Evolutionary conservation across 2,888 invertebrate species (phyloP), one percentile per base, ranked within the genome.

Genomic region (Acleris sparsana): DNA sequence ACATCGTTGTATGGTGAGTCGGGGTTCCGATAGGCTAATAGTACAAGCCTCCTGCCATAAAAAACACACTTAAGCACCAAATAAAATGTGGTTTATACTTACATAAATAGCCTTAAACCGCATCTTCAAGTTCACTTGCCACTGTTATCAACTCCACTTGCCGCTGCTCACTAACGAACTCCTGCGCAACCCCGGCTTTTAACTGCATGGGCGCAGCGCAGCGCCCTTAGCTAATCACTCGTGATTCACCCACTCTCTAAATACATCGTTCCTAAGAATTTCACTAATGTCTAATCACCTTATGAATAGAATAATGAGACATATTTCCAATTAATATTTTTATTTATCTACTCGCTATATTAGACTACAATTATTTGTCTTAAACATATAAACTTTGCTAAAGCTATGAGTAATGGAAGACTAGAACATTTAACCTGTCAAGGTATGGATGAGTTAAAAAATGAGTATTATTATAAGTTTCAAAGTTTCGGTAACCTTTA

Each of bases 321-420:
- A 13, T 9, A 22, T 44, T 62, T 57, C 16, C 16, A 16, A 33
- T 48, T 3, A 61, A 56, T 61, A 46, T 61, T 62, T n/a, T 46
- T 55, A 62, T 17, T n/a, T 33, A 44, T 20, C 20, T 17, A 63
- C 63, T 52, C 53, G 13, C 13, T 44, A 44, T 17, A 46, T 44
- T 44, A 43, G 16, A 13, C n/a, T 39, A 3, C 39, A 13, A 39
- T 13, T 39, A 0, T 39, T 6, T 17, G n/a, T n/a, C 7, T n/a
- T 16, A n/a, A n/a, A n/a, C n/a, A 46, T 46, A 62, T 49, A n/a
- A 51, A 63, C 18, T 16, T 6, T 48, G 22, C 44, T 55, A 56
- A 55, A n/a, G 11, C 52, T 65, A 62, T 67, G 53, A 65, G 63
- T 77, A 79, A 65, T 79, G 78, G 79, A 79, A 79, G 79, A 79